Evolutionary conservation across 2,113 vertebrate genomes (phyloP), one percentile per base, ranked within the genome.

Genomic region (Anguilla japonica): DNA sequence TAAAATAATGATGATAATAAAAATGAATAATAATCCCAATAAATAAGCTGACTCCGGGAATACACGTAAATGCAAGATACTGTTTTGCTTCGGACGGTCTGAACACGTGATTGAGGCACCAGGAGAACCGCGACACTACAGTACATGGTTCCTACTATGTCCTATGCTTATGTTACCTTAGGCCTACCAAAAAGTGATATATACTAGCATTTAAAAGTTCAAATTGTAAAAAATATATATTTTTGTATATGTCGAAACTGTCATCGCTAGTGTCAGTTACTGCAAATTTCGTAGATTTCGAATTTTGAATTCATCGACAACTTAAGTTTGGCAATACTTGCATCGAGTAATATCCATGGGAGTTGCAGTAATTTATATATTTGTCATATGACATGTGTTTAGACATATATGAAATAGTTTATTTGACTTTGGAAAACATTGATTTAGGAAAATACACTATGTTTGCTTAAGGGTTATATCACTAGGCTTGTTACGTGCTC

Each of bases 401-500:
- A 22, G 20, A 41, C 84, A 29, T 56, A 34, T 53, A 56, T 29
- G 29, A 18, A 85, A 41, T 43, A 39, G 84, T 86, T 89, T 90
- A 90, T 88, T 88, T 83, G 88, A 84, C 89, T 91, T 41, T 87
- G 5, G 43, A 46, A 46, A 46, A 46, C 83, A 84, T 39, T 53
- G 67, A 79, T 86, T 83, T 53, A 81, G 82, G 79, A 41, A 87
- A 56, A 79, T 81, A 79, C 84, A 79, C 81, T 41, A 83, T 60
- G 71, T 79, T 86, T 82, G 86, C 88, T 83, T 87, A 84, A 57
- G 81, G 91, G 93, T 94, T 13, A 75, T 34, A 29, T 75, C 71
- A 75, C 71, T 75, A 75, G 90, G 91, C 85, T 88, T 87, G 91
- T 94, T 91, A 92, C 93, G 90, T 93, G 90, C 92, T 89, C 92